A percentile compares a stretch with the other conserved stretches of the same genome.
Evolutionary conservation across 2,797 vertebrate genomes (phyloP).

Genomic region (Columba guinea): DNA sequence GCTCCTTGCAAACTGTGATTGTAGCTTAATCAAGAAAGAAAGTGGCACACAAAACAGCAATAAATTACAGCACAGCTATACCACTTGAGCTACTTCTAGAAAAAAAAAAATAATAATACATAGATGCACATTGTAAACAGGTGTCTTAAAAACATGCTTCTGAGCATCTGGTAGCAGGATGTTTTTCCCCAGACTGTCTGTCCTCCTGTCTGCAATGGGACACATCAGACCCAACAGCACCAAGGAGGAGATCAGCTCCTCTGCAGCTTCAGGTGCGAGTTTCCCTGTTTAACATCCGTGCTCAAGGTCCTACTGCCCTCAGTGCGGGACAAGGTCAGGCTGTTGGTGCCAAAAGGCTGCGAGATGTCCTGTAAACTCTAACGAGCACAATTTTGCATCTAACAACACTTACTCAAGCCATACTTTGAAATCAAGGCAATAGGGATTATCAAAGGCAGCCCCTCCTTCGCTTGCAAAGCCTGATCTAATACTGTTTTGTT

Average conservation of each 20-base stretch:
- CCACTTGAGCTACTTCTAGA: neutral
- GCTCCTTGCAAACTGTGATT: neutral
- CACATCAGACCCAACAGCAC: neutral
- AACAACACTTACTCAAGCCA: neutral
- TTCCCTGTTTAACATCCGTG: neutral
- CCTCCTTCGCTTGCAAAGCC: neutral
- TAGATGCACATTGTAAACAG: constrained; percentile 9
- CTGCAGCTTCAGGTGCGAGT: neutral
- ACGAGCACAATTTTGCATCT: neutral
- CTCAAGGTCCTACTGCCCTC: neutral
- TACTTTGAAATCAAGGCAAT: constrained; percentile 54
- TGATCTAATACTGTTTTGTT: neutral
- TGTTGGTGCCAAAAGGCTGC: neutral
- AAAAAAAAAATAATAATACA: neutral
- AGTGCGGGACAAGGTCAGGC: neutral
- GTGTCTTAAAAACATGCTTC: constrained; percentile 51
- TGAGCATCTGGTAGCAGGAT: neutral
- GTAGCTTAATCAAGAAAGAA: constrained; percentile 12
- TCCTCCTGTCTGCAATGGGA: neutral
- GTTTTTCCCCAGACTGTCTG: neutral
- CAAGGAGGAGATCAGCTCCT: neutral
- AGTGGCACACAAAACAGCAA: constrained; percentile 15
- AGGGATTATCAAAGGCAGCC: constrained; percentile 61
- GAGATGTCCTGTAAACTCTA: neutral
- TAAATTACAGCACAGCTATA: constrained; percentile 41